Percentiles rank a stretch among this genome's conserved stretches.
Evolutionary conservation across 2,113 vertebrate species (phyloP).

Genomic region (Coryphaenoides rupestris): DNA sequence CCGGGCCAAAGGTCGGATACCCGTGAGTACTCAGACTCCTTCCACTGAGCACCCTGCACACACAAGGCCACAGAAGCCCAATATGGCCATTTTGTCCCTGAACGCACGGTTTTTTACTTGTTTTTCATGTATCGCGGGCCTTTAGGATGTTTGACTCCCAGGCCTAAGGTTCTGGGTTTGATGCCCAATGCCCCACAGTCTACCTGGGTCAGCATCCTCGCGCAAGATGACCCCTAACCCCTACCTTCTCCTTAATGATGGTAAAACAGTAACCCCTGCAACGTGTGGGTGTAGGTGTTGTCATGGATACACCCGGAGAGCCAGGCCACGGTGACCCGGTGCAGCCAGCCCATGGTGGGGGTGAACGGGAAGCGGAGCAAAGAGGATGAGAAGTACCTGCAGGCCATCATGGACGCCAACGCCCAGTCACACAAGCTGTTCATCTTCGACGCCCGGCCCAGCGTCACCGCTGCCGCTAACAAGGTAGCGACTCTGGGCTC

Average conservation of each 20-base stretch:
- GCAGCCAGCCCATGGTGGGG: slow-evolving; percentile 94
- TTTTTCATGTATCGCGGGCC: too few relatives aligned
- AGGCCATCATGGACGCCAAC: slow-evolving; percentile 96
- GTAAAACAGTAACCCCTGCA: background rate
- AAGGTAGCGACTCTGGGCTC: slow-evolving; percentile 70
- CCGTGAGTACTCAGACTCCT: slow-evolving; percentile 76
- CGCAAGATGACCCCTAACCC: too few relatives aligned
- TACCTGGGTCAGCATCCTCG: too few relatives aligned
- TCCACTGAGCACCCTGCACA: background rate
- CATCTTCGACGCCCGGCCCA: slow-evolving; percentile 94
- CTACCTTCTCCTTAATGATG: too few relatives aligned
- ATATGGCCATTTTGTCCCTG: too few relatives aligned
- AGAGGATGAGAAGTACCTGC: slow-evolving; percentile 95
- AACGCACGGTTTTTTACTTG: too few relatives aligned
- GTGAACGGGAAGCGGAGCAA: slow-evolving; percentile 91
- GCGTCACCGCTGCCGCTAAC: slow-evolving; percentile 93
- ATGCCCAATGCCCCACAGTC: too few relatives aligned
- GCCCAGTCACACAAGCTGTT: slow-evolving; percentile 98
- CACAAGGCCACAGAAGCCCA: too few relatives aligned
- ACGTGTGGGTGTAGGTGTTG: slow-evolving; percentile 77
- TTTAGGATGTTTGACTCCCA: too few relatives aligned
- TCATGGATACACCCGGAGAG: slow-evolving; percentile 98
- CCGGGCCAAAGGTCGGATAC: slow-evolving; percentile 87
- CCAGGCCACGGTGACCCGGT: slow-evolving; percentile 91
- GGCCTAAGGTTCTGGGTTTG: too few relatives aligned